phyloP scores from a whole-genome alignment of 2,113 vertebrate species.

The Cyprinodon tularosa region DNA sequence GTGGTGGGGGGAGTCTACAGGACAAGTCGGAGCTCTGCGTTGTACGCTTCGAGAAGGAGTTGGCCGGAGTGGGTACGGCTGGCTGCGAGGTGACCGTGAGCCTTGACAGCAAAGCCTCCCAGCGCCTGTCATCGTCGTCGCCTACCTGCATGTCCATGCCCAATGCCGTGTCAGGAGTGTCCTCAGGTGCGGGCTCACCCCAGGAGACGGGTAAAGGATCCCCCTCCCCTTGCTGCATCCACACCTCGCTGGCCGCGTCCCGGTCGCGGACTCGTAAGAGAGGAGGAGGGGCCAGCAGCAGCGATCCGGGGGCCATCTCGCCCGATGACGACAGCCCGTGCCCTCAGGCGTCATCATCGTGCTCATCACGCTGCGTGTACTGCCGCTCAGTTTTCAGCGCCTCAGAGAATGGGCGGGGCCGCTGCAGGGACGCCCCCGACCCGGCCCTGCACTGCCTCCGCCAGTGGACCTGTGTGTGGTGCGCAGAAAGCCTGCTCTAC shows the following conservation, averaged over 20 bases:
- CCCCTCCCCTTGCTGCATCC: constrained; percentile 83
- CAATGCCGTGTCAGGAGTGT: constrained; percentile 71
- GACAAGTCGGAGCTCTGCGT: constrained; percentile 84
- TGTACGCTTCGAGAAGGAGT: constrained; percentile 86
- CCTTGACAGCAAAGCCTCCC: constrained; percentile 80
- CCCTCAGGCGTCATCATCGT: constrained; percentile 79
- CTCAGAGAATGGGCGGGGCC: constrained; percentile 88
- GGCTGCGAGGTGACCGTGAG: constrained; percentile 79
- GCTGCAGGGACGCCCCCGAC: constrained; percentile 90
- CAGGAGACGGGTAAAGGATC: constrained; percentile 79
- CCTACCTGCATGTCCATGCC: constrained; percentile 76
- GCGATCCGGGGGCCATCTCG: constrained; percentile 69
- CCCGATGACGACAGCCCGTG: constrained; percentile 83
- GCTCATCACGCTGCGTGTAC: constrained; percentile 89
- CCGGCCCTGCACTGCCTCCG: constrained; percentile 87
- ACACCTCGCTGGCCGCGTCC: constrained; percentile 80
- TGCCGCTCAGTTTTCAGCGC: constrained; percentile 90
- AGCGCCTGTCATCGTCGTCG: constrained; percentile 74
- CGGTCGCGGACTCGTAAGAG: constrained; percentile 82
- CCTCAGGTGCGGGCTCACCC: constrained; percentile 77
- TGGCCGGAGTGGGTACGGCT: constrained; percentile 74
- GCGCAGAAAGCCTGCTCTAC: constrained; percentile 92
- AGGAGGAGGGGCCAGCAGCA: constrained; percentile 68
- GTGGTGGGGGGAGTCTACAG: constrained; percentile 60
- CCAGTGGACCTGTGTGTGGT: constrained; percentile 93